A percentile compares a stretch with the other conserved stretches of the same genome.
Evolutionary conservation across 2,888 invertebrate species (phyloP).

Genomic region (Aphodius sticticus): DNA sequence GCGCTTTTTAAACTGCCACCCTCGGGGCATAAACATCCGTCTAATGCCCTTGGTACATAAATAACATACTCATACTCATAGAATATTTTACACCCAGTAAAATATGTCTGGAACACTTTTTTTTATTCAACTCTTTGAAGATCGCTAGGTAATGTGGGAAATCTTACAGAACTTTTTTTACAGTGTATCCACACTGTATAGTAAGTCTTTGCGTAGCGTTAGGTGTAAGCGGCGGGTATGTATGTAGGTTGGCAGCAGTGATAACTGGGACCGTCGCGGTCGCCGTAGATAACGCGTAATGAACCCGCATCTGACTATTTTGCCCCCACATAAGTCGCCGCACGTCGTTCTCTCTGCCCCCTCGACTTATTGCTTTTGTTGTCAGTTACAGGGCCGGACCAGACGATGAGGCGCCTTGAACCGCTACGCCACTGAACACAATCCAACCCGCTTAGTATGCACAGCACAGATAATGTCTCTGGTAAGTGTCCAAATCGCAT

Average conservation of each 20-base stretch:
- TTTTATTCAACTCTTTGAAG: too few relatives aligned
- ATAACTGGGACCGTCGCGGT: constrained; percentile 32
- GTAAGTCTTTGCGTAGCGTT: too few relatives aligned
- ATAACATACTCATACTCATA: too few relatives aligned
- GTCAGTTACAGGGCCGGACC: constrained; percentile 49
- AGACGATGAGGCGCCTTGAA: constrained; percentile 53
- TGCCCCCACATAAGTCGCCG: constrained; percentile 29
- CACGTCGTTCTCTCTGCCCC: constrained; percentile 20
- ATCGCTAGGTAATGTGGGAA: too few relatives aligned
- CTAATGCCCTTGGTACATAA: too few relatives aligned
- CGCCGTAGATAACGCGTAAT: constrained; percentile 44
- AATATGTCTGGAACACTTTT: too few relatives aligned
- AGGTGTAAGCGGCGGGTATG: constrained; percentile 10
- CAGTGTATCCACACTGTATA: constrained; percentile 7
- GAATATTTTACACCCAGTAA: too few relatives aligned
- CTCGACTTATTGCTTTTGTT: constrained; percentile 41
- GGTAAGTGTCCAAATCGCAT: constrained; percentile 52
- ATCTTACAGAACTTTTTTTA: too few relatives aligned
- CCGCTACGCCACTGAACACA: constrained; percentile 43
- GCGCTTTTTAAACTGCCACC: too few relatives aligned
- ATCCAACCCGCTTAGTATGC: constrained; percentile 56
- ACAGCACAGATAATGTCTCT: constrained; percentile 61
- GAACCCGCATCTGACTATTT: constrained; percentile 47
- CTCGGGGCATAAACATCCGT: too few relatives aligned
- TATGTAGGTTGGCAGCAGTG: constrained; percentile 37